Evolutionary conservation across 2,797 vertebrate genomes (phyloP).

Genomic region (Thripadectes ignobilis): DNA sequence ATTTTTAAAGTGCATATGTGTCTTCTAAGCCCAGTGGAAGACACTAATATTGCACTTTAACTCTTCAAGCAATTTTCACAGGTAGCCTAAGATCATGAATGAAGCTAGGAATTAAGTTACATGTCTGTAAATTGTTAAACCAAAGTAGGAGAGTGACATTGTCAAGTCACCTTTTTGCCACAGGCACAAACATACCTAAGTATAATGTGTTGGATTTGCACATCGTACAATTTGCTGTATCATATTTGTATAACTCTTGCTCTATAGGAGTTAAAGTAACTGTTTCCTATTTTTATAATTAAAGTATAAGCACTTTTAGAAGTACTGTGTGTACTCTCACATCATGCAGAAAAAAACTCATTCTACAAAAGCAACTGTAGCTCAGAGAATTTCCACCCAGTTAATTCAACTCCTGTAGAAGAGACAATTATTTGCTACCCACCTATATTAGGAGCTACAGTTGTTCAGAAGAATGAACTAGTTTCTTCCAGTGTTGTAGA

Average conservation of each 20-base stretch:
- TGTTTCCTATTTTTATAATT: not conserved
- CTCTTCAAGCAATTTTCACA: not conserved
- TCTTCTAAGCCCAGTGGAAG: not conserved
- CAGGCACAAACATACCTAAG: not conserved
- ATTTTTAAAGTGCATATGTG: not conserved
- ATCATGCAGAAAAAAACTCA: not conserved
- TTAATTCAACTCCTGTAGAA: not conserved
- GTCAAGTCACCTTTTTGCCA: not conserved
- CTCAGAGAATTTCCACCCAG: not conserved
- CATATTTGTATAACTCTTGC: not conserved
- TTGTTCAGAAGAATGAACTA: not conserved
- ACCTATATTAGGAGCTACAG: not conserved
- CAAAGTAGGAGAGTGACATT: not conserved
- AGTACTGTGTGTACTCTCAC: not conserved
- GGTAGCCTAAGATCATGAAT: not conserved
- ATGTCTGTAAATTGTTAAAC: not conserved
- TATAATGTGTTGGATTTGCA: not conserved
- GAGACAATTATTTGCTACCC: not conserved
- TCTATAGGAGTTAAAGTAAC: not conserved
- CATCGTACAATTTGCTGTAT: not conserved
- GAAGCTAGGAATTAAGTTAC: not conserved
- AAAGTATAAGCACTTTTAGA: not conserved
- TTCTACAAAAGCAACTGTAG: not conserved
- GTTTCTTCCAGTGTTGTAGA: not conserved
- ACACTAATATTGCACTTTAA: not conserved